These are phyloP conservation scores for Manacus vitellinus DNA, from an alignment of 2,113 vertebrate species.

Conservation along the genomic window DNA sequence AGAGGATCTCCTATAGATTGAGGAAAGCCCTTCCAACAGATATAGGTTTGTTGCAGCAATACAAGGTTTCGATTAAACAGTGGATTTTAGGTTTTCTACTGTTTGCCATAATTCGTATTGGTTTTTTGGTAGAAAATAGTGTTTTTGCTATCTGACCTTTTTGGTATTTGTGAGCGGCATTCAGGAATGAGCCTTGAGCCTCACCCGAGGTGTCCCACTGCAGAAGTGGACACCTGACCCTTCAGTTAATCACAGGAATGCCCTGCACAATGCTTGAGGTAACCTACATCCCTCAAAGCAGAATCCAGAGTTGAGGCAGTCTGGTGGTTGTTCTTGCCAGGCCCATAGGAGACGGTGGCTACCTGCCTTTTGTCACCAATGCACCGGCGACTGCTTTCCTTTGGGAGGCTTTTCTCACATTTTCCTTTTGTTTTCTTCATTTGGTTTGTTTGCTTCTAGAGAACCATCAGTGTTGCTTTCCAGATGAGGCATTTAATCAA, in stretches of 20 bases:
- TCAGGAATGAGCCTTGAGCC: not conserved
- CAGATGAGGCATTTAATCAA: not conserved
- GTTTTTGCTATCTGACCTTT: not conserved
- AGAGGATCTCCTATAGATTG: not conserved
- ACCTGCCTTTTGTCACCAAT: not conserved
- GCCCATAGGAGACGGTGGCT: not conserved
- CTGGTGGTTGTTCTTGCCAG: not conserved
- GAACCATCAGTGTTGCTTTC: not conserved
- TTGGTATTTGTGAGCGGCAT: not conserved
- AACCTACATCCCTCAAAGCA: not conserved
- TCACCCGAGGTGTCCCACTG: not conserved
- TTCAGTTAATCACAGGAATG: not conserved
- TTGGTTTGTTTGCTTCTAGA: not conserved
- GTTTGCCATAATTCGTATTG: not conserved
- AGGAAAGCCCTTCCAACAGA: not conserved
- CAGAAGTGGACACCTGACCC: not conserved
- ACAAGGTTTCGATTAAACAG: not conserved
- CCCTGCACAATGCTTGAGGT: not conserved
- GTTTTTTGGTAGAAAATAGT: not conserved
- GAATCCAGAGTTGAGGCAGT: not conserved
- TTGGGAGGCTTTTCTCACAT: fast-evolving
- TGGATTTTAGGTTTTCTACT: not conserved
- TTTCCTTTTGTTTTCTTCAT: not conserved
- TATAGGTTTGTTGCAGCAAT: not conserved
- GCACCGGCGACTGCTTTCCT: not conserved